phyloP scores from a whole-genome alignment of 2,797 vertebrate genomes.

The Rhodeus uyekii region DNA sequence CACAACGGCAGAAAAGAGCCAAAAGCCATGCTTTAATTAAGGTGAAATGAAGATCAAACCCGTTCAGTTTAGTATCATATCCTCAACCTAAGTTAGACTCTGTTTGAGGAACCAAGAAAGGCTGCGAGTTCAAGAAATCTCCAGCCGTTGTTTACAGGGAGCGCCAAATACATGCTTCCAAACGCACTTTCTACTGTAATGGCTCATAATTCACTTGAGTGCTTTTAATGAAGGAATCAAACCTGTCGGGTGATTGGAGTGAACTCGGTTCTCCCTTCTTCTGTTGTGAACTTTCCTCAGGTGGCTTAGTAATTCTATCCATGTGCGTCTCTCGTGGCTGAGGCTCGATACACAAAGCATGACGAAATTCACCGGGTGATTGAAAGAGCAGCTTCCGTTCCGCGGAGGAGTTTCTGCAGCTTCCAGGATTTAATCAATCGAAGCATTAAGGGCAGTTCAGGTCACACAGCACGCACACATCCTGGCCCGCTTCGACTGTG shows the following conservation, averaged over 20 bases:
- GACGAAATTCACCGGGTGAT: conserved; percentile 42
- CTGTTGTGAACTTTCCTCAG: neutral
- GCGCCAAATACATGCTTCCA: conserved; percentile 30
- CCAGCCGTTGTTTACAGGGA: conserved; percentile 36
- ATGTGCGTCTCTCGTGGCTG: conserved; percentile 39
- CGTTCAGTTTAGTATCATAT: conserved; percentile 45
- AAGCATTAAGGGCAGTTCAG: conserved; percentile 42
- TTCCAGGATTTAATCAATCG: conserved; percentile 47
- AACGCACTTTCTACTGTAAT: conserved; percentile 56
- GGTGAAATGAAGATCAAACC: conserved; percentile 56
- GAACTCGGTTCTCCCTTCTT: neutral
- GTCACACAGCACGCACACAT: conserved; percentile 43
- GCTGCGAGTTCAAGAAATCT: conserved; percentile 35
- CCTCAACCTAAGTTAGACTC: conserved; percentile 25
- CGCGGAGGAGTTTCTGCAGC: conserved; percentile 13
- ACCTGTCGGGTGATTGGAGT: conserved; percentile 36
- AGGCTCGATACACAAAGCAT: conserved; percentile 41
- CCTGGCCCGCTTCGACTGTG: neutral
- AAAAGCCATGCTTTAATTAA: conserved; percentile 53
- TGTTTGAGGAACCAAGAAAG: conserved; percentile 26
- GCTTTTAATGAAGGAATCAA: conserved; percentile 58
- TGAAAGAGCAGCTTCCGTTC: conserved; percentile 45
- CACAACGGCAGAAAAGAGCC: conserved; percentile 44
- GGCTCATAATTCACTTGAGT: conserved; percentile 69
- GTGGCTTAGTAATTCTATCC: conserved; percentile 39